Evolutionary conservation across 2,797 vertebrate species (phyloP).

Genomic region (Silurus aristotelis): DNA sequence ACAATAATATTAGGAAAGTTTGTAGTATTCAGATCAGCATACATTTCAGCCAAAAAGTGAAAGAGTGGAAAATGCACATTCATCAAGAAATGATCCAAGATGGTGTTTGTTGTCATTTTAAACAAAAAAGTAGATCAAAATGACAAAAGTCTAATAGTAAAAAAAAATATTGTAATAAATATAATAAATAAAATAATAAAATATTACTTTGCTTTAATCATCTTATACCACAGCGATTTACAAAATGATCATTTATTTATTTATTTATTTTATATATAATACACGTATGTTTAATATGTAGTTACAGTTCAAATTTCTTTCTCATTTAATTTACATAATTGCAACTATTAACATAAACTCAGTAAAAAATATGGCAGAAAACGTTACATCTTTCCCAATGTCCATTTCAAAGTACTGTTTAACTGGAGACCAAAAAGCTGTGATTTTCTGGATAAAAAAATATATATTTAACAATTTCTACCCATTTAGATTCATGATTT

Average conservation of each 20-base stretch:
- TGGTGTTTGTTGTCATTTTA: no score
- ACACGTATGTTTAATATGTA: no score
- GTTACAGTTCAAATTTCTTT: no score
- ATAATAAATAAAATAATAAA: no score
- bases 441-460: neutral
- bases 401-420: neutral
- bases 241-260: no score
- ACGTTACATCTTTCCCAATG: neutral
- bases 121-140: no score
- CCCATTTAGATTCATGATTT: neutral
- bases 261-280: no score
- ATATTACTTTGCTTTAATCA: neutral
- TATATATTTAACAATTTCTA: neutral
- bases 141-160: no score
- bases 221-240: neutral
- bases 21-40: neutral
- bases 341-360: neutral
- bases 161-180: no score
- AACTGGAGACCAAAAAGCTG: neutral
- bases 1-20: neutral
- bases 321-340: neutral
- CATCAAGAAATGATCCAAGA: no score
- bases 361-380: neutral
- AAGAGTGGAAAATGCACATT: no score
- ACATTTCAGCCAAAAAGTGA: neutral